Evolutionary conservation across 2,888 invertebrate genomes (phyloP).

Genomic region (Hymenopus coronatus): DNA sequence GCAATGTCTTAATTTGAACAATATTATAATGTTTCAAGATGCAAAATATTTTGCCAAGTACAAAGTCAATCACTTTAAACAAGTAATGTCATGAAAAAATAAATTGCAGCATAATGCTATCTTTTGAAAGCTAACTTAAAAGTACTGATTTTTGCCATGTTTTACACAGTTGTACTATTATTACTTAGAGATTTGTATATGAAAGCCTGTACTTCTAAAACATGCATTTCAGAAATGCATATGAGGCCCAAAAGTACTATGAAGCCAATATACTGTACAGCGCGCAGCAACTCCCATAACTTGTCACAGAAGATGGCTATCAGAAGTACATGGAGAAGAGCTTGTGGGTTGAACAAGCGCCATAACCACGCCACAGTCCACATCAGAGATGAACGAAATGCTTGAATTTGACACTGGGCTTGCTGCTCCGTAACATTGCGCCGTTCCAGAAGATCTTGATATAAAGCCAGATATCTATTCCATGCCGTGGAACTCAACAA

Average conservation of each 20-base stretch:
- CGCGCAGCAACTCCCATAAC: conserved; percentile 70
- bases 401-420: conserved; percentile 50
- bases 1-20: too few relatives aligned
- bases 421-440: conserved; percentile 46
- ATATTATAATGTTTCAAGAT: neutral
- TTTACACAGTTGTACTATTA: conserved; percentile 21
- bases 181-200: conserved; percentile 46
- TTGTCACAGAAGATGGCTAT: conserved; percentile 79
- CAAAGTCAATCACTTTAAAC: neutral
- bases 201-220: conserved; percentile 58
- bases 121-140: neutral
- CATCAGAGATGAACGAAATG: conserved; percentile 70
- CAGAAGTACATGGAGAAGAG: conserved; percentile 69
- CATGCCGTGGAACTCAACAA: conserved; percentile 73
- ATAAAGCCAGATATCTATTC: conserved; percentile 80
- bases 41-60: neutral
- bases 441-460: conserved; percentile 72
- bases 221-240: conserved; percentile 70
- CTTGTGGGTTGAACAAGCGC: conserved; percentile 77
- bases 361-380: conserved; percentile 71
- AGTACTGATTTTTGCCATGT: neutral
- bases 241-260: conserved; percentile 64
- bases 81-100: conserved; percentile 2
- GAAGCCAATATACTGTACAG: conserved; percentile 70
- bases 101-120: neutral